Conservation (phyloP, 1,140 invertebrate genomes). For the Schlechtendalia chinensis region DNA sequence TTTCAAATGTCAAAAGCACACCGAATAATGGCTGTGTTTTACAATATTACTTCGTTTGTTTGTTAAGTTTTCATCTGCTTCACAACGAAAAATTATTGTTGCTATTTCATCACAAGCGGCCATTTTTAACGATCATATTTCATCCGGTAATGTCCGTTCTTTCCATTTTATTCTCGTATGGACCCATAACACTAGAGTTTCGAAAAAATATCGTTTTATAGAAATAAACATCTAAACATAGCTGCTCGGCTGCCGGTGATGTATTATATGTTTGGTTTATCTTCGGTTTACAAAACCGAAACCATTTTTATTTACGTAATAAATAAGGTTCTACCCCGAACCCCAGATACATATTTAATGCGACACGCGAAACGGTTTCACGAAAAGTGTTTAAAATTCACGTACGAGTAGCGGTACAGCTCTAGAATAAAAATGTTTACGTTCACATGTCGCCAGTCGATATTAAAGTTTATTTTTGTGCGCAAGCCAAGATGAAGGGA, state of each 20-base stretch:
- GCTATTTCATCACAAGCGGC: neutral
- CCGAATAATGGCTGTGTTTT: neutral
- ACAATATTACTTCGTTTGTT: no score
- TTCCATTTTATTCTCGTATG: neutral
- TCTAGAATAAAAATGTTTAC: slow-evolving; percentile 19
- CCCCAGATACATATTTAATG: neutral
- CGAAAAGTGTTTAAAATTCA: slow-evolving; percentile 11
- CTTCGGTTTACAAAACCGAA: neutral
- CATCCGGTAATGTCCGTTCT: neutral
- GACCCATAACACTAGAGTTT: neutral
- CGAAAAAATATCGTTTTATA: neutral
- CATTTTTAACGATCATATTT: slow-evolving; percentile 6
- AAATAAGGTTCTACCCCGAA: neutral
- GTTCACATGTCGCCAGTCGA: slow-evolving; percentile 2
- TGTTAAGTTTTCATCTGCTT: neutral
- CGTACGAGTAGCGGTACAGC: neutral
- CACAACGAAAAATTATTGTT: neutral
- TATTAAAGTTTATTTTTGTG: slow-evolving; percentile 26
- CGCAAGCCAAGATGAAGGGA: neutral
- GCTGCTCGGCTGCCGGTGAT: neutral
- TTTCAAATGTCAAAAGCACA: slow-evolving; percentile 6
- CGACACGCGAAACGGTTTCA: neutral
- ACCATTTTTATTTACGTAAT: neutral
- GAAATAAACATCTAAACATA: neutral
- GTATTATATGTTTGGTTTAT: neutral